Conservation (phyloP, 2,888 invertebrate species). For the Lampropteryx suffumata region DNA sequence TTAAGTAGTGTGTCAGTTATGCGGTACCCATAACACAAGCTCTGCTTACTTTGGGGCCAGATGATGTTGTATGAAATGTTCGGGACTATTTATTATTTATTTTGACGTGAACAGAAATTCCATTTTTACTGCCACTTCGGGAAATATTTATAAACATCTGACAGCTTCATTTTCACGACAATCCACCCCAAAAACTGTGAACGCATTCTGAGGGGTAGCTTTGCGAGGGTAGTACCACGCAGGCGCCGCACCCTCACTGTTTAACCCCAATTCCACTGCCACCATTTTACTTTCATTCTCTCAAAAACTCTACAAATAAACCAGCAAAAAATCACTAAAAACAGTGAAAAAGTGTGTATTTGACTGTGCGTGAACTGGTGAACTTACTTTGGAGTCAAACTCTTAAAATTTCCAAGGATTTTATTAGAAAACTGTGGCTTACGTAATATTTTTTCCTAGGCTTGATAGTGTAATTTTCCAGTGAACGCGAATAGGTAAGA, state of each 20-base stretch:
- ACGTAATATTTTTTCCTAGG: slow-evolving; percentile 53
- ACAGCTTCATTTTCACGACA: slow-evolving; percentile 8
- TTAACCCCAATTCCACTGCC: slow-evolving; percentile 64
- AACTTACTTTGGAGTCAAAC: slow-evolving; percentile 37
- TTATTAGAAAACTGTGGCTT: slow-evolving; percentile 36
- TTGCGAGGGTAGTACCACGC: slow-evolving; percentile 47
- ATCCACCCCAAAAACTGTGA: slow-evolving; percentile 38
- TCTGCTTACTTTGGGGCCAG: no score
- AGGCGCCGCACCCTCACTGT: slow-evolving; percentile 49
- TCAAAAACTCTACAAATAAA: slow-evolving; percentile 27
- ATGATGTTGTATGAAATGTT: no score
- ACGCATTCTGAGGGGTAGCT: slow-evolving; percentile 49
- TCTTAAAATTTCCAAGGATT: slow-evolving; percentile 30
- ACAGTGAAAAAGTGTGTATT: slow-evolving; percentile 6
- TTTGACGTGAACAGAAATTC: no score
- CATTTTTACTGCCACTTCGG: no score
- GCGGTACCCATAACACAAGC: no score
- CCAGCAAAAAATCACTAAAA: slow-evolving; percentile 11
- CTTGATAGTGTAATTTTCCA: slow-evolving; percentile 42
- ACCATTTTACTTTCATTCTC: slow-evolving; percentile 72
- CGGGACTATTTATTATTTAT: no score
- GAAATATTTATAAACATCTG: not conserved
- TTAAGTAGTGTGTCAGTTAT: no score
- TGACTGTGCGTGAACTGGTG: slow-evolving; percentile 29
- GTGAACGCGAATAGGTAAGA: slow-evolving; percentile 31